Base-by-base conservation (phyloP, 2,113 vertebrate genomes). In the Istiophorus platypterus region DNA sequence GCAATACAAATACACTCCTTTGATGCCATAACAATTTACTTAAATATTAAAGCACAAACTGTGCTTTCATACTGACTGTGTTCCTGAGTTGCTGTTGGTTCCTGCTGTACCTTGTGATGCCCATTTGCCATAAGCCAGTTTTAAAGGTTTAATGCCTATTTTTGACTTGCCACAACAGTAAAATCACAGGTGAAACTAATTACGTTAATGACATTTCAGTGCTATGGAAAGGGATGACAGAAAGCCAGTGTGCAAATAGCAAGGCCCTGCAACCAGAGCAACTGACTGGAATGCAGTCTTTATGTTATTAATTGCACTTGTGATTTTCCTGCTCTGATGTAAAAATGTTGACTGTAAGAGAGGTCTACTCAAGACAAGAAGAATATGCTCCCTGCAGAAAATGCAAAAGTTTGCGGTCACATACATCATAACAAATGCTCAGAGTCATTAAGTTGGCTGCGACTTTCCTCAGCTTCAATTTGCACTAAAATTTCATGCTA, bases 21-120 rank as follows among this genome's bases (percentile, higher is more conserved):
- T 76, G 73, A 80, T 67, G 79, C 24, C 67, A 54, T 7, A 24
- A n/a, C 8, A 0, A 51, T 10, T 24, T 2, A 20, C 58, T 86
- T 47, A 74, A 82, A 82, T 77, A 71, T 82, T 80, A 61, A 78
- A 59, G 31, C n/a, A 12, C 42, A 8, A 37, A 24, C 58, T 24
- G 20, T 61, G 1, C 47, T 4, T n/a, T 42, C 12, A 18, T 41
- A 62, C 61, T 7, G 45, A 37, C 12, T 34, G 31, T 34, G 31
- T 72, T 29, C 24, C 52, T 65, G 26, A 56, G 37, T 62, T 34
- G 24, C 10, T 20, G 29, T 54, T 70, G 39, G 14, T 68, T 71
- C 71, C 31, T 39, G 65, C 34, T 0, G 27, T 66, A 69, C 24
- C 0, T 45, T 64, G 20, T 22, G 9, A 37, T 24, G 41, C 20